Base-by-base conservation (phyloP, 2,888 invertebrate genomes). In the Hemaris fuciformis region DNA sequence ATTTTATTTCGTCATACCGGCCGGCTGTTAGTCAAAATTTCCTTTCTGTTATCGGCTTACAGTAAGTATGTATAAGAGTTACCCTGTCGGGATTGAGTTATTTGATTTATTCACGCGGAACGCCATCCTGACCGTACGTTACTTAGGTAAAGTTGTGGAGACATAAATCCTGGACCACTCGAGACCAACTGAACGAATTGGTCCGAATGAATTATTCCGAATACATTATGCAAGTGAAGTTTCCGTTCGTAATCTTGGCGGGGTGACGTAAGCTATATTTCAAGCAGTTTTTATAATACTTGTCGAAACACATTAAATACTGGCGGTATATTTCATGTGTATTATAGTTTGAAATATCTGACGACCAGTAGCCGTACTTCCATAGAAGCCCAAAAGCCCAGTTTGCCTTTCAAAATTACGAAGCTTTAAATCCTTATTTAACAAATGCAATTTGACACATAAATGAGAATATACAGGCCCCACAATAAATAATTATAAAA, bases 151-250 rank as follows among this genome's bases (percentile, higher is more conserved):
- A 87, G 78, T 87, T 85, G 78, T 70, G 78, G 77, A 73, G 77
- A 79, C 83, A 85, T 88, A 87, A 87, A 88, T 88, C 84, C 85
- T 69, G 76, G 70, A 74, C 80, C 76, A 80, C 79, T 80, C 79
- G 82, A 73, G 73, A 74, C 74, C 75, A 80, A 77, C 78, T 76
- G 78, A 79, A 80, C 75, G 80, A 83, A 84, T 83, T 76, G 77
- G 74, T 74, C 70, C 72, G 73, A 79, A 83, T 85, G 80, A 85
- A 87, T 85, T 80, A 85, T 84, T 85, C 80, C 68, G 69, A 77
- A 79, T 62, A 73, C 82, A 81, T 80, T 78, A 76, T 74, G 73
- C 76, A 75, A 74, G 70, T 70, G 71, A 72, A 72, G 74, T 77
- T 76, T 72, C 70, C 73, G 71, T 77, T 62, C 67, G 69, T 74